Evolutionary conservation across 2,888 invertebrate species (phyloP), one percentile per base, ranked within the genome.

Genomic region (Chalcis sispes): DNA sequence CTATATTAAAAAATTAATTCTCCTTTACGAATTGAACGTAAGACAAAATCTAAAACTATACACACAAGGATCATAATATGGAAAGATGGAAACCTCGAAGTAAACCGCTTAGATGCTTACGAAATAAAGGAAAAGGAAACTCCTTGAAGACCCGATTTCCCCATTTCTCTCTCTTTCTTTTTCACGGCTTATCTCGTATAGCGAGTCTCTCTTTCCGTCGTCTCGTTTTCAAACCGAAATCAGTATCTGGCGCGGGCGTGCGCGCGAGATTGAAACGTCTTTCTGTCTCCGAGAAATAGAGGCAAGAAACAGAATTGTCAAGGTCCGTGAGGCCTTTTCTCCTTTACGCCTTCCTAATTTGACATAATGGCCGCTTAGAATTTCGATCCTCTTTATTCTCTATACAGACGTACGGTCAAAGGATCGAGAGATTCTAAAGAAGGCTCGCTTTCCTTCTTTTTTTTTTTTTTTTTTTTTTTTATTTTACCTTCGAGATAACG

Each of bases 311-410:
- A 48, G 20, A 25, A 20, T 36, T 25, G 15, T n/a, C 13, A 36
- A 20, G n/a, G 25, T 32, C 27, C 29, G 50, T 5, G 5, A 25
- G 29, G 18, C 29, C 29, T 27, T 25, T 42, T 56, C 42, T 61
- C 65, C 52, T 36, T 74, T 74, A 81, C 79, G 77, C 77, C 79
- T 77, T 73, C 76, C 79, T 82, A 81, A 82, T 82, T 83, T 81
- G 80, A 81, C 81, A 78, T 80, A 81, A 82, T 81, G 80, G 75
- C 71, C 54, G 72, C 72, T 25, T 78, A 64, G 70, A 25, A 65
- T 74, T 70, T 65, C 75, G 64, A 69, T 54, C 67, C 75, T 58
- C 69, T 75, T 61, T 61, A 54, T 74, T 56, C 72, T 29, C 10
- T 13, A 3, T 40, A 20, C 15, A 3, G 50, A 5, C 18, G 50